A percentile compares a stretch with the other conserved stretches of the same genome.
phyloP scores from a whole-genome alignment of 2,888 invertebrate genomes.

The Ferdinandea cuprea region DNA sequence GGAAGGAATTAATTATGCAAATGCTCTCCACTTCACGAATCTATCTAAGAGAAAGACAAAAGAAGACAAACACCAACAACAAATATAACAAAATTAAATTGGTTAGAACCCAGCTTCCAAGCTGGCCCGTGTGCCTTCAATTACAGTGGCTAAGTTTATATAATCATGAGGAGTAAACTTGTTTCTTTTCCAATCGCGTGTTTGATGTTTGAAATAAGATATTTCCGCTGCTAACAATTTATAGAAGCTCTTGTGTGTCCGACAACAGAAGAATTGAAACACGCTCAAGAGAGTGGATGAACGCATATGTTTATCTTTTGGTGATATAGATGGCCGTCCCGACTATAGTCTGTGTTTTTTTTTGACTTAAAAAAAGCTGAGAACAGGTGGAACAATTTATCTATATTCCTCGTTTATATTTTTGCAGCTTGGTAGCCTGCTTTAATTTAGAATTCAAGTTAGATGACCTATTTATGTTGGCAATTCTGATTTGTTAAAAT shows the following conservation, averaged over 20 bases:
- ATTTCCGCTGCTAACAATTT: constrained; percentile 8
- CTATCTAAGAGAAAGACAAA: constrained; percentile 16
- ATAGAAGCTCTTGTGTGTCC: neutral
- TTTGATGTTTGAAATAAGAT: constrained; percentile 52
- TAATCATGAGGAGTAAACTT: constrained; percentile 34
- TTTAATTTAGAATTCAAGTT: neutral
- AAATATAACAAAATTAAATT: neutral
- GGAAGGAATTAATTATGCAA: constrained; percentile 54
- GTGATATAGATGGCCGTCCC: no score
- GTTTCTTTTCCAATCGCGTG: constrained; percentile 38
- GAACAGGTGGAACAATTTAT: neutral
- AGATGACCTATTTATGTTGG: neutral
- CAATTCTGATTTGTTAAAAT: no score
- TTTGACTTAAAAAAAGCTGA: neutral
- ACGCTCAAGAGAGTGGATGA: neutral
- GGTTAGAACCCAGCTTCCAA: neutral
- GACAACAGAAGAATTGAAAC: neutral
- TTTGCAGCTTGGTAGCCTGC: neutral
- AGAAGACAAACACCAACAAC: neutral
- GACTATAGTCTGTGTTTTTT: no score
- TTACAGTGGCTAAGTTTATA: constrained; percentile 37
- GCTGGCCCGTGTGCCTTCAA: constrained; percentile 38
- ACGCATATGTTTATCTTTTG: no score
- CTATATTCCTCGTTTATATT: no score
- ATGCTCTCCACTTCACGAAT: constrained; percentile 17